phyloP scores from a whole-genome alignment of 2,888 invertebrate genomes.

The Uropetala carovei region DNA sequence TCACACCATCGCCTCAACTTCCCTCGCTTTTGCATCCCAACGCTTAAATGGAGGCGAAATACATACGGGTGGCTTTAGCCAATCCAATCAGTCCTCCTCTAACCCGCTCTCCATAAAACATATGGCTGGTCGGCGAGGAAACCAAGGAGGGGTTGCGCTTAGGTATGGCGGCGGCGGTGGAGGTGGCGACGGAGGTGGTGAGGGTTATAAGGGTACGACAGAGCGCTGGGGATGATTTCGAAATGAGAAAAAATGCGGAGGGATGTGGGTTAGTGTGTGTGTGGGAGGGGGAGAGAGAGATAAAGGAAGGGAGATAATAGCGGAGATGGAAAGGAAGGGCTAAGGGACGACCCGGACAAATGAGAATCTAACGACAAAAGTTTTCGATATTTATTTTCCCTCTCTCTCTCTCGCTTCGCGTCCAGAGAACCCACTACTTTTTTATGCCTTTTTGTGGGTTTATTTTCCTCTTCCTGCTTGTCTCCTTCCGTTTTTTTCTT shows the following conservation, averaged over 20 bases:
- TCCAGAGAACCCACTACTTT: background rate
- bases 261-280: background rate
- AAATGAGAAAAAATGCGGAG: slow-evolving; percentile 30
- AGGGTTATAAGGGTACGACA: slow-evolving; percentile 17
- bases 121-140: background rate
- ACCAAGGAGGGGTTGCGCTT: background rate
- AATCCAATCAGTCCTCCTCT: background rate
- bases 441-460: background rate
- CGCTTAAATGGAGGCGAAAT: slow-evolving; percentile 33
- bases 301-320: slow-evolving; percentile 16
- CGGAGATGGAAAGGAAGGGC: slow-evolving; percentile 20
- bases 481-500: background rate
- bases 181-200: too few species aligned
- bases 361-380: slow-evolving; percentile 69
- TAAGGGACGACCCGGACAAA: slow-evolving; percentile 66
- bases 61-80: slow-evolving; percentile 19
- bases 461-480: slow-evolving; percentile 2
- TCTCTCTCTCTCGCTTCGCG: background rate
- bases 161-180: background rate
- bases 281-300: background rate
- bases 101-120: background rate
- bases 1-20: background rate
- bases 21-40: slow-evolving; percentile 21
- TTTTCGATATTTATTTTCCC: slow-evolving; percentile 65
- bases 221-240: slow-evolving; percentile 39